These are phyloP conservation scores for Oscheius sp. DNA, from an alignment of 2,888 invertebrate species.

Conservation along the genomic window DNA sequence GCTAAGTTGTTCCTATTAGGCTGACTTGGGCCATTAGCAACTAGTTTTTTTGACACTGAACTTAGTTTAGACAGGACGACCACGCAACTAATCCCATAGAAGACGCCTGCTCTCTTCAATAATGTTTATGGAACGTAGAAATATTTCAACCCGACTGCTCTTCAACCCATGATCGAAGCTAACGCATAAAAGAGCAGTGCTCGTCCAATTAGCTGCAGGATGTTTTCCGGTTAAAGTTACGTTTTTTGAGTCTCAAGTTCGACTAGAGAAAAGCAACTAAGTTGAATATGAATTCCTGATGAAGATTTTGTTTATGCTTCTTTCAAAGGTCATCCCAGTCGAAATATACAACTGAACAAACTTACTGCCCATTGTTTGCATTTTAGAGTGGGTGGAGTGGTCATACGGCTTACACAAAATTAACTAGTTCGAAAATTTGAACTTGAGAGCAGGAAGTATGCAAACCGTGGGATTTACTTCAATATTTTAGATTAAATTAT, in stretches of 20 bases:
- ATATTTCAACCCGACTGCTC: neutral
- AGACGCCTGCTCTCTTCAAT: neutral
- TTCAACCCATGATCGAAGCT: neutral
- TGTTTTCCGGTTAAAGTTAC: neutral
- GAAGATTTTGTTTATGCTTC: too few species aligned
- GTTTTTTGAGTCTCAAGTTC: too few species aligned
- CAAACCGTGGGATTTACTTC: too few species aligned
- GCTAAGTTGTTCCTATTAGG: slow-evolving; percentile 9
- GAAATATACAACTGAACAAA: neutral
- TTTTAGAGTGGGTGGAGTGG: neutral
- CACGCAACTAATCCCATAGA: neutral
- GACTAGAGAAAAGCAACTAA: too few species aligned
- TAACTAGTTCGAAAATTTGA: too few species aligned
- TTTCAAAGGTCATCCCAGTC: too few species aligned
- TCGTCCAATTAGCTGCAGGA: neutral
- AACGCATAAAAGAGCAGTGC: neutral
- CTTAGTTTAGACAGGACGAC: neutral
- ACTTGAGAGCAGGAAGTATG: too few species aligned
- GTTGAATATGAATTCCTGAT: too few species aligned
- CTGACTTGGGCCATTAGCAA: slow-evolving; percentile 13
- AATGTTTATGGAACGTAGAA: neutral
- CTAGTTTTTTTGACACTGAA: slow-evolving; percentile 18
- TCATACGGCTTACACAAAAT: too few species aligned
- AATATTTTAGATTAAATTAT: too few species aligned
- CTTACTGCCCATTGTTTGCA: neutral